Evolutionary conservation across 2,797 vertebrate genomes (phyloP), one percentile per base, ranked within the genome.

Genomic region (Peromyscus nudipes): DNA sequence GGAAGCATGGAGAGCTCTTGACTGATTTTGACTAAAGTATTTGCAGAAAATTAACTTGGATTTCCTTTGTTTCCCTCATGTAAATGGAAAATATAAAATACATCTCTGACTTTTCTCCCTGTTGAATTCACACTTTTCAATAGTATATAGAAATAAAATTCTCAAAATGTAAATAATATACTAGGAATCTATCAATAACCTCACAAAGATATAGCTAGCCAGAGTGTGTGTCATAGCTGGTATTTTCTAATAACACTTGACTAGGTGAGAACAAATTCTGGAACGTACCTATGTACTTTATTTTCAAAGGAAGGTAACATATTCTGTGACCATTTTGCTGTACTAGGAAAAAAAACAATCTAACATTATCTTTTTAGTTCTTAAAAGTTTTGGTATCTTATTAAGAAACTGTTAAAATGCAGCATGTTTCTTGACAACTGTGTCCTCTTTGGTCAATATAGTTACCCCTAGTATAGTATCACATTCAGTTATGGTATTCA

Each of bases 1-100:
- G 65, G 62, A 93, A 49, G 55, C 21, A 29, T 62, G n/a, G 17
- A 55, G 3, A 75, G 17, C n/a, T 81, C n/a, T 80, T 95, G 1
- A 7, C 34, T 95, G 27, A 79, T 77, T 95, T 83, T 77, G 10
- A 85, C 23, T 92, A 91, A 12, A 81, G 6, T 89, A 89, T 3
- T 82, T 86, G 19, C 64, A 88, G 88, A 25, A 12, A 85, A 93
- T 83, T 92, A 57, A 62, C 49, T 75, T 94, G 25, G 86, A 83
- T 93, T 67, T 10, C 3, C 6, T 91, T 69, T 92, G 40, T 9
- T 82, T 93, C 76, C 67, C 37, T 34, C 34, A 46, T 1, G 14
- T 82, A 27, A 95, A 83, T 79, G 86, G 16, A 12, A 97, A 95
- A 77, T 37, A 79, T 91, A 89, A 97, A 91, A 77, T 14, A 65